Conservation (phyloP, 2,797 vertebrate species). For the Alcedo quadribrachys region DNA sequence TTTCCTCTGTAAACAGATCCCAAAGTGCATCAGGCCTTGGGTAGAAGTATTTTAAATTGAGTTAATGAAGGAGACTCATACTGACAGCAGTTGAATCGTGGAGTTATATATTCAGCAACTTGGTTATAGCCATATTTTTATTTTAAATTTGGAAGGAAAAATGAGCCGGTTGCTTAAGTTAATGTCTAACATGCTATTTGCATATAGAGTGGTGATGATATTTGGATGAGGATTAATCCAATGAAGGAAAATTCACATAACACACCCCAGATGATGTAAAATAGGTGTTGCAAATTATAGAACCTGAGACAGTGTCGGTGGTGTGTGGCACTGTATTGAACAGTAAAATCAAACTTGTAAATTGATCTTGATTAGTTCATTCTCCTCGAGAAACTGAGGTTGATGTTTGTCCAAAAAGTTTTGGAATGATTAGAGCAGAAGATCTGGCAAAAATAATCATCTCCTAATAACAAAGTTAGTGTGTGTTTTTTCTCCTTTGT, state of each 20-base stretch:
- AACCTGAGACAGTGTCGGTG: background rate
- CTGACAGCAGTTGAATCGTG: background rate
- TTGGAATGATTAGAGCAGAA: background rate
- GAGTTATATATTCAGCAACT: background rate
- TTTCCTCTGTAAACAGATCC: background rate
- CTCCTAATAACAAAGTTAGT: background rate
- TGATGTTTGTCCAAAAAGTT: background rate
- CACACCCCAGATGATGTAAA: background rate
- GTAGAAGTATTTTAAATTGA: background rate
- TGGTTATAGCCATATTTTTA: background rate
- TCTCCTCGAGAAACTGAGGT: background rate
- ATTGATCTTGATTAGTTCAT: background rate
- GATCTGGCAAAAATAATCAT: background rate
- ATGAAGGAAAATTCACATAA: background rate
- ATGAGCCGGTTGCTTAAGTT: background rate
- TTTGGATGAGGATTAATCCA: background rate
- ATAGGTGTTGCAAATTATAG: background rate
- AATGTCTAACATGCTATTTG: background rate
- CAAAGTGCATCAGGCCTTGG: background rate
- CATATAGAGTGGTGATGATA: background rate
- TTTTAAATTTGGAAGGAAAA: background rate
- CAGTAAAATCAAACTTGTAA: background rate
- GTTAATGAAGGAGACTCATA: background rate
- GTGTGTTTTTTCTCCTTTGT: background rate
- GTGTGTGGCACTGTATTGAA: background rate